Percentiles rank a stretch among this genome's conserved stretches.
Conservation (phyloP, 2,113 vertebrate species). For the Phalacrocorax pelagicus region DNA sequence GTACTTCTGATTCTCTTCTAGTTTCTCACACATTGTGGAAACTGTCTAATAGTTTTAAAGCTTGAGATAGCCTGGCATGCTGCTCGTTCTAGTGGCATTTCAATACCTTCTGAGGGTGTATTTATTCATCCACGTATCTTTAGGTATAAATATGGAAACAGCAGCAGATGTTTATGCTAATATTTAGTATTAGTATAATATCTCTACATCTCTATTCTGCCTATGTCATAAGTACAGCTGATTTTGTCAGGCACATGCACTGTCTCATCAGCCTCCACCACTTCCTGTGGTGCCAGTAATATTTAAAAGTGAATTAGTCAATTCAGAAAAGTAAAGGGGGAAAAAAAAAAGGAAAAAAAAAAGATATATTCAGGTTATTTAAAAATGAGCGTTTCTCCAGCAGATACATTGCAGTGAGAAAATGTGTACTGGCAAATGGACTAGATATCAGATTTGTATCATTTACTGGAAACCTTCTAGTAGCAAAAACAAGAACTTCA, state of each 20-base stretch:
- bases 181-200: not conserved
- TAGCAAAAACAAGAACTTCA: conserved; percentile 9
- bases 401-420: not conserved
- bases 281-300: not conserved
- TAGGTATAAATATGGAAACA: not conserved
- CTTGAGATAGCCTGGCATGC: not conserved
- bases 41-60: not conserved
- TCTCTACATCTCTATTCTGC: not conserved
- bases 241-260: not conserved
- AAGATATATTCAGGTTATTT: not conserved
- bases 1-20: not conserved
- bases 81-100: not conserved
- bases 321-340: not conserved
- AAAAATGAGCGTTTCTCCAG: not conserved
- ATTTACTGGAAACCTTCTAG: conserved; percentile 13
- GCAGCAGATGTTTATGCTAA: not conserved
- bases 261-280: not conserved
- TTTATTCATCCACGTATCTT: not conserved
- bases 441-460: not conserved
- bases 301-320: not conserved
- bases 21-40: not conserved
- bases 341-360: no score
- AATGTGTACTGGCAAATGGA: not conserved
- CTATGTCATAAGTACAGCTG: not conserved
- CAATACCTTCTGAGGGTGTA: not conserved